Percentiles rank a stretch among this genome's conserved stretches.
These are phyloP conservation scores for Etheostoma cragini DNA, from an alignment of 2,113 vertebrate species.

Conservation along the genomic window DNA sequence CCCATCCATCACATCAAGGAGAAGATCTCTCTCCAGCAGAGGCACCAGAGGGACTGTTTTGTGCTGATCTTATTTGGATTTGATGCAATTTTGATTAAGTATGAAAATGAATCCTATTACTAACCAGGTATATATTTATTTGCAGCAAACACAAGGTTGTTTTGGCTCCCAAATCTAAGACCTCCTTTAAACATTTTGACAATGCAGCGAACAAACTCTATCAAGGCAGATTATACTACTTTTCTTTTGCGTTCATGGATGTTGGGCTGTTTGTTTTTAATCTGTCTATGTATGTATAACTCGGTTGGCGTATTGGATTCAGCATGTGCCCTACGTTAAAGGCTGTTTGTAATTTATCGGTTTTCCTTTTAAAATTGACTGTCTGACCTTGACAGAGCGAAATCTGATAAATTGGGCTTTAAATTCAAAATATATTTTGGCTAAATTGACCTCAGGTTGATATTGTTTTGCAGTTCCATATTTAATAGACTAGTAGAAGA, in stretches of 20 bases:
- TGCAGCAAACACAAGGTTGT: slow-evolving; percentile 54
- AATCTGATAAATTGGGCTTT: slow-evolving; percentile 34
- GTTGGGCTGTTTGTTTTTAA: slow-evolving; percentile 65
- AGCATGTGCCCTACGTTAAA: slow-evolving; percentile 26
- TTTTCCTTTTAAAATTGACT: slow-evolving; percentile 46
- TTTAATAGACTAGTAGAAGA: neutral
- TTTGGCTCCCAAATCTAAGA: slow-evolving; percentile 58
- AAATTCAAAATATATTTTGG: slow-evolving; percentile 34
- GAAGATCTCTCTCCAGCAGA: slow-evolving; percentile 58
- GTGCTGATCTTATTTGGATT: slow-evolving; percentile 75
- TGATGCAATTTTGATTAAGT: slow-evolving; percentile 77
- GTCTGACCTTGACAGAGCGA: slow-evolving; percentile 57
- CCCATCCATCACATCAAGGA: slow-evolving; percentile 73
- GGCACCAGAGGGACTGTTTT: slow-evolving; percentile 43
- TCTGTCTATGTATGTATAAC: slow-evolving; percentile 60
- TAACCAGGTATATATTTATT: slow-evolving; percentile 73
- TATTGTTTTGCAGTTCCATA: slow-evolving; percentile 7
- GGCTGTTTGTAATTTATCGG: slow-evolving; percentile 52
- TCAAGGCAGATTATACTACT: slow-evolving; percentile 58
- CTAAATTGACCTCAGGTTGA: slow-evolving; percentile 35
- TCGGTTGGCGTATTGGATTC: slow-evolving; percentile 45
- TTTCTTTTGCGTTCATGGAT: slow-evolving; percentile 37
- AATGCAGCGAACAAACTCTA: slow-evolving; percentile 62
- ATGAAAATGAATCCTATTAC: slow-evolving; percentile 79
- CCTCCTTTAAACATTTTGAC: slow-evolving; percentile 64